Evolutionary conservation across 2,888 invertebrate species (phyloP).

Genomic region (Melanchra persicariae): DNA sequence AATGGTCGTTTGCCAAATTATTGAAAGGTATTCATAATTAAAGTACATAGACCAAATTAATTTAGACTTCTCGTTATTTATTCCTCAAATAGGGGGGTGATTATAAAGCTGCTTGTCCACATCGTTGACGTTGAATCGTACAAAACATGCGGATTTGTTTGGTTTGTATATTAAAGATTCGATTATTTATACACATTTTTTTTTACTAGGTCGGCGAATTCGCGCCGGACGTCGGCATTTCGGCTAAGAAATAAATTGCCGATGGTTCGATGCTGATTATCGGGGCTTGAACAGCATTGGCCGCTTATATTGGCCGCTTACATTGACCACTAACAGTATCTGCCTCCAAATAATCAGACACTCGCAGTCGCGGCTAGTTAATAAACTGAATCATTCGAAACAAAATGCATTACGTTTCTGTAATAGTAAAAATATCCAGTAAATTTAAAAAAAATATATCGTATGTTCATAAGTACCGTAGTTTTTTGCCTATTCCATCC

Average conservation of each 20-base stretch:
- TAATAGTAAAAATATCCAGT: too few relatives aligned
- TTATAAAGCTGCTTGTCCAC: not conserved
- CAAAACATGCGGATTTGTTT: not conserved
- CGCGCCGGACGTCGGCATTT: not conserved
- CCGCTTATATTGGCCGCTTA: too few relatives aligned
- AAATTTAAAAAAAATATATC: too few relatives aligned
- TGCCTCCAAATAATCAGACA: too few relatives aligned
- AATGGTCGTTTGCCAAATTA: conserved; percentile 49
- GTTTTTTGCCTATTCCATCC: too few relatives aligned
- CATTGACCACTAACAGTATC: too few relatives aligned
- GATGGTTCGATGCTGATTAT: not conserved
- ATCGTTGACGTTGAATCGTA: not conserved
- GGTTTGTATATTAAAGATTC: not conserved
- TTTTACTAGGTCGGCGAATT: too few relatives aligned
- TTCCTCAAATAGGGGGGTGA: not conserved
- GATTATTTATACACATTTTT: too few relatives aligned
- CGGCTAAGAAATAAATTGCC: not conserved
- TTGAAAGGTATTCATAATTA: conserved; percentile 57
- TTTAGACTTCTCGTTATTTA: not conserved
- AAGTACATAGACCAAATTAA: not conserved
- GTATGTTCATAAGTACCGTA: too few relatives aligned
- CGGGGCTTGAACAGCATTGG: not conserved
- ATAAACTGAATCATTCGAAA: too few relatives aligned
- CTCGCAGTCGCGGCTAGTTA: too few relatives aligned
- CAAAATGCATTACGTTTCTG: too few relatives aligned